phyloP scores from a whole-genome alignment of 2,113 vertebrate species.

The Butorides virescens region DNA sequence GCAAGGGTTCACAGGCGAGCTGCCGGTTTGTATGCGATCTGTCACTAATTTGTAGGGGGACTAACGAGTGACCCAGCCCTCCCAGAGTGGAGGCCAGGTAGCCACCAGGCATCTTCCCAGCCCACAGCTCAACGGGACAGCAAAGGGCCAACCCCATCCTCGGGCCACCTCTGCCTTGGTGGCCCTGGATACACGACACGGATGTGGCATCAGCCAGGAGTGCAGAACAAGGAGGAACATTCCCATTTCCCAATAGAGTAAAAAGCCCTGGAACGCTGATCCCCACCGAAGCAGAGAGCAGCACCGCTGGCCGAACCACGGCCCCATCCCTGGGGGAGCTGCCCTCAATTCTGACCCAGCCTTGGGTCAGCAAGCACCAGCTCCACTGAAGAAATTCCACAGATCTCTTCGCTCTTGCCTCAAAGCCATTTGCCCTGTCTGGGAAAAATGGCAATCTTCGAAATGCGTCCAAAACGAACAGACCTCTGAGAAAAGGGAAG shows the following conservation, averaged over 20 bases:
- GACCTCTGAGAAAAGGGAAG: not conserved
- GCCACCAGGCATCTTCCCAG: not conserved
- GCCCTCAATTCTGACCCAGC: not conserved
- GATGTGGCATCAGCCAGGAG: not conserved
- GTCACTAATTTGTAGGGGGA: not conserved
- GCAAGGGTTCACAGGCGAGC: not conserved
- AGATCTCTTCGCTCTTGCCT: not conserved
- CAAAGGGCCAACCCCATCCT: not conserved
- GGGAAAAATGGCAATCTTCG: not conserved
- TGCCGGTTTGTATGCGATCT: not conserved
- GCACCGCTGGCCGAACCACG: accelerated
- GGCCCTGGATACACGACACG: not conserved
- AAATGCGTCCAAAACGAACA: not conserved
- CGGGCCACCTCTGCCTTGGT: not conserved
- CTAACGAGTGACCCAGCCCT: not conserved
- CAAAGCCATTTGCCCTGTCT: not conserved
- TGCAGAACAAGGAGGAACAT: not conserved
- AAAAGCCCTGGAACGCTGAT: not conserved
- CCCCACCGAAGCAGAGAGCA: not conserved
- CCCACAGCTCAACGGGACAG: not conserved
- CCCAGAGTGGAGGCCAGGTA: not conserved
- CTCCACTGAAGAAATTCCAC: not conserved
- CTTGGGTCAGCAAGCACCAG: not conserved
- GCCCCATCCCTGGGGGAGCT: not conserved
- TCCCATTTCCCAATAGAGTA: not conserved